These are phyloP conservation scores for Ormia ochracea DNA, from an alignment of 2,888 invertebrate genomes.

Conservation along the genomic window DNA sequence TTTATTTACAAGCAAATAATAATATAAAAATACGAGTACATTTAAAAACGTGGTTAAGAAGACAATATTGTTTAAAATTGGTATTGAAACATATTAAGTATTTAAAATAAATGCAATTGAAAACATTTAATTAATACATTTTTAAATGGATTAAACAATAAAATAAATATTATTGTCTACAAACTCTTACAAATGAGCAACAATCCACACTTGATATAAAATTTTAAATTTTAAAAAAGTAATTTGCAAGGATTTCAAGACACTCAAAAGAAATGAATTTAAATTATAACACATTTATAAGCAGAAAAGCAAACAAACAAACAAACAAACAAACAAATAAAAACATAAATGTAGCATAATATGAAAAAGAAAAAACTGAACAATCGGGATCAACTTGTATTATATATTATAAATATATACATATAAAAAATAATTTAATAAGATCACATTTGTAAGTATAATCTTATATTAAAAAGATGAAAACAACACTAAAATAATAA, in stretches of 20 bases:
- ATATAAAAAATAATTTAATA: conserved; percentile 68
- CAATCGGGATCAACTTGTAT: conserved; percentile 77
- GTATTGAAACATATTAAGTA: conserved; percentile 58
- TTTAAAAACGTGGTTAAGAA: conserved; percentile 62
- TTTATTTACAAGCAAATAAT: conserved; percentile 52
- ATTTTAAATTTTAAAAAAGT: conserved; percentile 5
- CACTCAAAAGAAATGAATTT: conserved; percentile 28
- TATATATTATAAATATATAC: conserved; percentile 74
- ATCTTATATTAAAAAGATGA: conserved; percentile 36
- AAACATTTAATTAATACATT: not conserved
- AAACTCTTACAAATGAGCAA: conserved; percentile 56
- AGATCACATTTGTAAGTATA: conserved; percentile 54
- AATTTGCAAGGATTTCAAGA: conserved; percentile 42
- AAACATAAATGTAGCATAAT: not conserved
- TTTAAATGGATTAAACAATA: conserved; percentile 27
- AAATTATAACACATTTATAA: conserved; percentile 40
- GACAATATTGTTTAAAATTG: conserved; percentile 76
- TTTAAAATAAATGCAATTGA: conserved; percentile 22
- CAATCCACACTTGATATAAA: conserved; percentile 57
- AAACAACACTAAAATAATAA: conserved; percentile 31
- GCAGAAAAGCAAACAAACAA: too few species aligned
- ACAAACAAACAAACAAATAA: too few species aligned
- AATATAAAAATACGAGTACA: conserved; percentile 34
- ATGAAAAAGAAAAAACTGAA: conserved; percentile 71
- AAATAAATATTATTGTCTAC: conserved; percentile 44